These are phyloP conservation scores for Mionectes macconnelli DNA, from an alignment of 2,113 vertebrate species.

Conservation along the genomic window DNA sequence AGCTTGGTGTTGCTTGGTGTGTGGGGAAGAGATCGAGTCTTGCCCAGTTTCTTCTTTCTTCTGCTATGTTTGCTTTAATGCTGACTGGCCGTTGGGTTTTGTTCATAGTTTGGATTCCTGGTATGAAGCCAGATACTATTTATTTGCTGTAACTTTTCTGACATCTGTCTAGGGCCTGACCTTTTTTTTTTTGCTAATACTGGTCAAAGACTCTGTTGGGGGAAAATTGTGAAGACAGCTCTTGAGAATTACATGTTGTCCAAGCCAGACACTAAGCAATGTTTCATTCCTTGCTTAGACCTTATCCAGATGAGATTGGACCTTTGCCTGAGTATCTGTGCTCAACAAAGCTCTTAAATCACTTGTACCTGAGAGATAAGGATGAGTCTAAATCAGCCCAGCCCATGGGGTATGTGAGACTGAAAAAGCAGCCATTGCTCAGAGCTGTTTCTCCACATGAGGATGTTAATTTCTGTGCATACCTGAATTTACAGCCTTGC, in stretches of 20 bases:
- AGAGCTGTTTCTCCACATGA: background rate
- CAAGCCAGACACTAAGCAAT: background rate
- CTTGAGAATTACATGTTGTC: background rate
- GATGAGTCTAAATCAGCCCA: background rate
- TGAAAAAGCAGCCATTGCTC: background rate
- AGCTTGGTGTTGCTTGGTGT: background rate
- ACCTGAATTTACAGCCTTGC: background rate
- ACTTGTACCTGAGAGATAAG: background rate
- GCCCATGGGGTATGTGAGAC: background rate
- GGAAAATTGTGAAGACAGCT: background rate
- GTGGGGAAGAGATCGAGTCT: background rate
- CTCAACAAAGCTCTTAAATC: background rate
- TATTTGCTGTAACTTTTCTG: background rate
- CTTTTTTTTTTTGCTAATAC: background rate
- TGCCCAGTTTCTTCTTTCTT: background rate
- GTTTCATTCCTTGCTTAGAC: background rate
- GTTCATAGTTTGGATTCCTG: background rate
- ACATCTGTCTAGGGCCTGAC: background rate
- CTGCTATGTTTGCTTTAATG: background rate
- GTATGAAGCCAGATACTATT: background rate
- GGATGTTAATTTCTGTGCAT: background rate
- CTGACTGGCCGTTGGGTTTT: background rate
- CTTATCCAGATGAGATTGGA: background rate
- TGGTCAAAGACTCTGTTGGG: background rate
- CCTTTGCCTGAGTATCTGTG: background rate